These are phyloP conservation scores for Anthopleura xanthogrammica DNA, from an alignment of 92 coral and sea anemone genomes.

Conservation along the genomic window DNA sequence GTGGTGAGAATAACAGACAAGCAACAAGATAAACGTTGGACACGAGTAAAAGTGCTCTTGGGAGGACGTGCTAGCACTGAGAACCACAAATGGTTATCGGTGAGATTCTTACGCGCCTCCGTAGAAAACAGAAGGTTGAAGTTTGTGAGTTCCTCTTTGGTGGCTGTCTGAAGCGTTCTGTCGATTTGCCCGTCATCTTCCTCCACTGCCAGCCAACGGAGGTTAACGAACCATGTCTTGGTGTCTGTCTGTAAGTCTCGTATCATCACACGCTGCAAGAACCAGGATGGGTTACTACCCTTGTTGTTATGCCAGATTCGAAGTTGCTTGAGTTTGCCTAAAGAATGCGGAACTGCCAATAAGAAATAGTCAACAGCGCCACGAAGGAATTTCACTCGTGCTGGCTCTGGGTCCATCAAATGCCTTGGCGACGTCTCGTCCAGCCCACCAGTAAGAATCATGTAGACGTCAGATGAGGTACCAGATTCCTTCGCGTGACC, in stretches of 20 bases:
- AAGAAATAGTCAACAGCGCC: constrained; percentile 85
- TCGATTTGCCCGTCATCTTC: constrained; percentile 90
- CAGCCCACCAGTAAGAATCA: constrained; percentile 77
- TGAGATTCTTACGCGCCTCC: constrained; percentile 90
- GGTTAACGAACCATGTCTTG: constrained; percentile 95
- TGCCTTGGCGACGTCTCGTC: constrained; percentile 89
- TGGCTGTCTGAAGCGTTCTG: constrained; percentile 70
- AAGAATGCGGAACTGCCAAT: constrained; percentile 79
- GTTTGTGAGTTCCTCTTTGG: constrained; percentile 86
- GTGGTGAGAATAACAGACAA: constrained; percentile 81
- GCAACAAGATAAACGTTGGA: constrained; percentile 92
- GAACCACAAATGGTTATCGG: constrained; percentile 95
- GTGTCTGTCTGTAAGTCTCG: constrained; percentile 87
- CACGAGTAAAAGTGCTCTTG: constrained; percentile 91
- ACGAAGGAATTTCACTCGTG: constrained; percentile 77
- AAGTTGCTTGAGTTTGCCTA: constrained; percentile 78
- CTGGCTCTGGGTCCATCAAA: constrained; percentile 76
- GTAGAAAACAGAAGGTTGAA: constrained; percentile 90
- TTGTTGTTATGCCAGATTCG: constrained; percentile 90
- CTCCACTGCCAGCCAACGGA: constrained; percentile 98
- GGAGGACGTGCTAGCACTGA: constrained; percentile 90
- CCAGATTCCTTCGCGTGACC: constrained; percentile 80
- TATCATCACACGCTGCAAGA: constrained; percentile 69
- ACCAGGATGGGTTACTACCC: constrained; percentile 80
- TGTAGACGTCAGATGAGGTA: constrained; percentile 79